Base-by-base conservation (phyloP, 2,797 vertebrate genomes). In the Macroramphosus scolopax region DNA sequence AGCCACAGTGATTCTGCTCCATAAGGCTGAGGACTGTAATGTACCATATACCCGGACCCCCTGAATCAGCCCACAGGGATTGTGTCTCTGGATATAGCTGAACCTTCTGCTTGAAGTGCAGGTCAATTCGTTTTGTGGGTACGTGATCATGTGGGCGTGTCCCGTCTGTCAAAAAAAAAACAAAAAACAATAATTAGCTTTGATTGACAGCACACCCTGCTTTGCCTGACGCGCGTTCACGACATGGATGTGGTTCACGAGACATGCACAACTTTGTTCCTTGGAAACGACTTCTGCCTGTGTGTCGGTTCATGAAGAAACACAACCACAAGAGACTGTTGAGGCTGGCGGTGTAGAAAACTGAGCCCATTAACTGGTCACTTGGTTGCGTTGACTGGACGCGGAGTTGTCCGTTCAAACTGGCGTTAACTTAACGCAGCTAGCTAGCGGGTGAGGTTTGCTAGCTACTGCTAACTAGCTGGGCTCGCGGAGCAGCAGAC, bases 191-290 rank as follows among this genome's bases (percentile, higher is more conserved):
- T 14, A 55, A 62, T 50, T 4, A 26, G 3, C 1, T 55, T 26
- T 79, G 72, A 74, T 39, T 75, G 80, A 83, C 75, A 75, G 0
- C 49, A 3, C 30, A 6, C 49, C 3, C 51, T 70, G 68, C 44
- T 39, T 4, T 24, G 28, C 12, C 17, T 24, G 51, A 8, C 8
- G 75, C 77, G 53, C 66, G 58, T 37, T 63, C 75, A 52, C 52
- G 72, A 40, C n/a, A n/a, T n/a, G n/a, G n/a, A n/a, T n/a, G n/a
- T n/a, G 18, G 43, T 28, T 60, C 68, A 51, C 49, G 65, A 44
- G n/a, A 43, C 51, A 8, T 15, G 39, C 17, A 52, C 56, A 52
- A 70, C 36, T 64, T 39, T 31, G 49, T 52, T 43, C 42, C 39
- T 3, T 51, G 22, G 68, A 42, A 49, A 61, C 63, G 22, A 29